Evolutionary conservation across 2,113 vertebrate species (phyloP).

Genomic region (Lota lota): DNA sequence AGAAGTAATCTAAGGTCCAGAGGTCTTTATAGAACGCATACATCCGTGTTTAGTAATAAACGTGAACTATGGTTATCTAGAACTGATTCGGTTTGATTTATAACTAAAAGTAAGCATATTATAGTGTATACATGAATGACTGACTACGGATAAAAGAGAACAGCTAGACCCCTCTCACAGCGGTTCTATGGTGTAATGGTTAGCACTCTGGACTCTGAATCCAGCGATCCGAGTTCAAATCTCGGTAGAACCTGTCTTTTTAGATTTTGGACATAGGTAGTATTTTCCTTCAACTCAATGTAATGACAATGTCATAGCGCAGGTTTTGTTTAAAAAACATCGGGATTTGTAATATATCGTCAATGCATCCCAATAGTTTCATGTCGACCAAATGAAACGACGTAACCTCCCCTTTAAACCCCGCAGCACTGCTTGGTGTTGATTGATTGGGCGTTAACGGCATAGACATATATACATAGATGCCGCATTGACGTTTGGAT

Average conservation of each 20-base stretch:
- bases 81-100: background rate
- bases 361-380: background rate
- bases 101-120: background rate
- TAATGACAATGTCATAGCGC: background rate
- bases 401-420: background rate
- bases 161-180: background rate
- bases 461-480: too few species aligned
- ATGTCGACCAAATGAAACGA: background rate
- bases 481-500: too few species aligned
- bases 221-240: constrained; percentile 82
- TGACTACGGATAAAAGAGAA: background rate
- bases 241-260: constrained; percentile 69
- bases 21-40: too few species aligned
- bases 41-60: too few species aligned
- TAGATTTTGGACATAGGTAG: background rate
- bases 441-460: too few species aligned
- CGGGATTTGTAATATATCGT: too few species aligned
- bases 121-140: background rate
- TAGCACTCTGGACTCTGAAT: constrained; percentile 85
- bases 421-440: constrained; percentile 5
- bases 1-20: background rate
- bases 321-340: too few species aligned
- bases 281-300: background rate
- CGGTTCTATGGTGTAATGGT: constrained; percentile 83
- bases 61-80: too few species aligned